Conservation (phyloP, 2,797 vertebrate species). For the Pampus argenteus region DNA sequence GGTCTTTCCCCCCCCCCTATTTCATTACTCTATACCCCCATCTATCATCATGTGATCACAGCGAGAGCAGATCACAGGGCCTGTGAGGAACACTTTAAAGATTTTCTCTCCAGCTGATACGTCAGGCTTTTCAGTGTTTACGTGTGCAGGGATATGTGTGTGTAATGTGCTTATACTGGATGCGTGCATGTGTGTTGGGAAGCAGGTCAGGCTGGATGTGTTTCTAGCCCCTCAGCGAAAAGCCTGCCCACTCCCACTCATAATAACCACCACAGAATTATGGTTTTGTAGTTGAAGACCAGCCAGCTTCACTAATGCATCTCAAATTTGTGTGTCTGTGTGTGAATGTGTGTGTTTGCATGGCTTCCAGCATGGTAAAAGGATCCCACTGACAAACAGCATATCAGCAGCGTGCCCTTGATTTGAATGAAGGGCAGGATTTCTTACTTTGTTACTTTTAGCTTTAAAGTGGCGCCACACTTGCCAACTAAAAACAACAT, state of each 20-base stretch:
- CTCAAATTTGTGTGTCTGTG: slow-evolving; percentile 39
- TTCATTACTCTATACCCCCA: slow-evolving; percentile 65
- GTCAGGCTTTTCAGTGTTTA: slow-evolving; percentile 23
- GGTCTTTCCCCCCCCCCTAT: slow-evolving; percentile 52
- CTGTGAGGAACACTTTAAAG: slow-evolving; percentile 66
- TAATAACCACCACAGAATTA: slow-evolving; percentile 57
- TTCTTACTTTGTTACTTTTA: slow-evolving; percentile 47
- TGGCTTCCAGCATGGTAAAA: slow-evolving; percentile 49
- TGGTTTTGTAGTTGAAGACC: slow-evolving; percentile 62
- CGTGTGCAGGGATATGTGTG: slow-evolving; percentile 26
- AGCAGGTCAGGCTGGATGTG: slow-evolving; percentile 60
- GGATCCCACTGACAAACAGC: slow-evolving; percentile 40
- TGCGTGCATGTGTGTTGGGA: slow-evolving; percentile 37
- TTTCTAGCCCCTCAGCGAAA: slow-evolving; percentile 47
- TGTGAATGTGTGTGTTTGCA: slow-evolving; percentile 32
- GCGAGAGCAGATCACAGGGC: slow-evolving; percentile 57
- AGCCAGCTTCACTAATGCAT: slow-evolving; percentile 62
- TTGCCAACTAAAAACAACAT: slow-evolving; percentile 30
- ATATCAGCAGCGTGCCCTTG: slow-evolving; percentile 54
- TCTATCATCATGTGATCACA: slow-evolving; percentile 80
- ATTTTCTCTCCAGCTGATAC: slow-evolving; percentile 52
- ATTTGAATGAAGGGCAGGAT: slow-evolving; percentile 63
- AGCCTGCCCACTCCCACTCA: slow-evolving; percentile 66
- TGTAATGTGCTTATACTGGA: slow-evolving; percentile 11
- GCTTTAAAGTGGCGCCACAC: slow-evolving; percentile 37